These are phyloP conservation scores for Bombus superbus DNA, from an alignment of 1,140 invertebrate species.

Conservation along the genomic window DNA sequence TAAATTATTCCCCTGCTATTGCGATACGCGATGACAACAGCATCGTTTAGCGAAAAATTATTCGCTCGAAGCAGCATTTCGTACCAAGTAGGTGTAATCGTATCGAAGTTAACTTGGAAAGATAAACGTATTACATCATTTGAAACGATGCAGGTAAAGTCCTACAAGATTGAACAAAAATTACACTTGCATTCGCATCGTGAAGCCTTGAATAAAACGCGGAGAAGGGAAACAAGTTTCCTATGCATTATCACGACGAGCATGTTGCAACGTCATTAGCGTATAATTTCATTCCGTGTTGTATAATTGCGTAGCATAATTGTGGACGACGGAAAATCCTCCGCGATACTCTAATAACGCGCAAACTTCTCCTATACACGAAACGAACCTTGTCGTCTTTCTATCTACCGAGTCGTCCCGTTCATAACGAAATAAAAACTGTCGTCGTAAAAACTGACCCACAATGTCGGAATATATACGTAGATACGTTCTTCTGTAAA, in stretches of 20 bases:
- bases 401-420: background rate
- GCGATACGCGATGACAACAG: no score
- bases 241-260: background rate
- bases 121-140: background rate
- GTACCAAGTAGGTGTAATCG: background rate
- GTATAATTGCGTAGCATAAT: slow-evolving; percentile 1
- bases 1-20: no score
- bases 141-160: background rate
- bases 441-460: background rate
- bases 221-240: slow-evolving; percentile 6
- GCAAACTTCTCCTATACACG: background rate
- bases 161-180: background rate
- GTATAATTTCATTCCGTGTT: slow-evolving; percentile 15
- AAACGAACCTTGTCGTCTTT: background rate
- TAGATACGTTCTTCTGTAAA: background rate
- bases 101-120: background rate
- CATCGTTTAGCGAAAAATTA: no score
- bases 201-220: slow-evolving; percentile 5
- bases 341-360: background rate
- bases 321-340: slow-evolving; percentile 15
- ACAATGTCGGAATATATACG: background rate
- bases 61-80: background rate
- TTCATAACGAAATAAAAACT: background rate
- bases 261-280: background rate
- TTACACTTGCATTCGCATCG: background rate